Evolutionary conservation across 2,113 vertebrate species (phyloP).

Genomic region (Campylomormyrus numenius): DNA sequence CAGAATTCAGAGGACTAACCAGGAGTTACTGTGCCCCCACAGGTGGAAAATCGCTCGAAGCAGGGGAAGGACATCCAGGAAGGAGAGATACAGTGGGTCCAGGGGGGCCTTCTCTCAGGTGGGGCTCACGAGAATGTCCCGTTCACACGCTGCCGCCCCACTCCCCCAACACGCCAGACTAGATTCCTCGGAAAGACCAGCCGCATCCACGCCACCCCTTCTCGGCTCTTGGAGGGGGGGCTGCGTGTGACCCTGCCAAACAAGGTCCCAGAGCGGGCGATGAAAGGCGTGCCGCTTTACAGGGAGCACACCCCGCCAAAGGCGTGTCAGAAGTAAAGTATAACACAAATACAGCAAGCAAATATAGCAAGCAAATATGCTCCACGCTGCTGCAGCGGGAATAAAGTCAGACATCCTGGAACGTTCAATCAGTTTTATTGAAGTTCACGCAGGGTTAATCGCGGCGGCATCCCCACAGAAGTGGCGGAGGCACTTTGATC

Average conservation of each 20-base stretch:
- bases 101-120: conserved; percentile 10
- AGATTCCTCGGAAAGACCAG: conserved; percentile 33
- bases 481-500: conserved; percentile 51
- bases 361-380: neutral
- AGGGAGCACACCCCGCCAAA: neutral
- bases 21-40: neutral
- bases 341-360: neutral
- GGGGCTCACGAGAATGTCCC: conserved; percentile 29
- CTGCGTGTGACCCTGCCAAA: neutral
- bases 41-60: neutral
- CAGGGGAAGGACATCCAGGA: neutral
- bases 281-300: neutral
- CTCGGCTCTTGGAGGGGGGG: neutral
- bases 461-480: conserved; percentile 47
- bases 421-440: conserved; percentile 51
- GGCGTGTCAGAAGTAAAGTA: conserved; percentile 18
- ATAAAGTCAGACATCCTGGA: conserved; percentile 9
- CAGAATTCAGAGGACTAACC: neutral
- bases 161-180: conserved; percentile 26
- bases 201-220: conserved; percentile 28
- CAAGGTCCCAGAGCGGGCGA: neutral
- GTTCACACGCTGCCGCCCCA: conserved; percentile 14
- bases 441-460: conserved; percentile 54
- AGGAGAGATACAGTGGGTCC: too few species aligned
- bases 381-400: neutral